Conservation (phyloP, 2,797 vertebrate species). For the Alauda arvensis region DNA sequence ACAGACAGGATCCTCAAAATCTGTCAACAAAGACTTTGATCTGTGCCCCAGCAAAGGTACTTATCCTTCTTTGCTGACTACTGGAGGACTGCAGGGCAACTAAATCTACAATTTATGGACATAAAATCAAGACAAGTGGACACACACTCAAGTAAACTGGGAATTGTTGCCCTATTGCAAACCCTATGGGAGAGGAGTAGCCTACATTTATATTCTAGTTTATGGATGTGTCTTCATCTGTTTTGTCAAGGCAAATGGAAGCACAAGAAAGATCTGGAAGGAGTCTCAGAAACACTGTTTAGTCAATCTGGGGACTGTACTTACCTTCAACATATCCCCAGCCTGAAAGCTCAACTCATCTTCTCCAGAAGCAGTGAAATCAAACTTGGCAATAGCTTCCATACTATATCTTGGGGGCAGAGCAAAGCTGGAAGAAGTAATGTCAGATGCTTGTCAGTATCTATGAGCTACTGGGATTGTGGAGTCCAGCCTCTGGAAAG, state of each 20-base stretch:
- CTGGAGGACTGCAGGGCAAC: not conserved
- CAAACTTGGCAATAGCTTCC: constrained; percentile 89
- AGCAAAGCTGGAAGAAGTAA: constrained; percentile 46
- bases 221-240: not conserved
- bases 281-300: not conserved
- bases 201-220: not conserved
- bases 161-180: not conserved
- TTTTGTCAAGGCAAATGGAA: not conserved
- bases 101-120: not conserved
- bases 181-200: not conserved
- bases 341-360: constrained; percentile 90
- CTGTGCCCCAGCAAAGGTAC: not conserved
- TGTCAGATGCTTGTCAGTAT: not conserved
- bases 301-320: not conserved
- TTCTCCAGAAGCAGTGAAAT: constrained; percentile 83
- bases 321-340: constrained; percentile 89
- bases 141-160: not conserved
- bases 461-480: not conserved
- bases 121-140: not conserved
- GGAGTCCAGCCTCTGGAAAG: not conserved
- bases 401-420: constrained; percentile 61
- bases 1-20: not conserved
- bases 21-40: not conserved
- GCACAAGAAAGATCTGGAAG: not conserved
- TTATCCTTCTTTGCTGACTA: not conserved